Base-by-base conservation (phyloP, 2,113 vertebrate species). In the Megalops atlanticus region DNA sequence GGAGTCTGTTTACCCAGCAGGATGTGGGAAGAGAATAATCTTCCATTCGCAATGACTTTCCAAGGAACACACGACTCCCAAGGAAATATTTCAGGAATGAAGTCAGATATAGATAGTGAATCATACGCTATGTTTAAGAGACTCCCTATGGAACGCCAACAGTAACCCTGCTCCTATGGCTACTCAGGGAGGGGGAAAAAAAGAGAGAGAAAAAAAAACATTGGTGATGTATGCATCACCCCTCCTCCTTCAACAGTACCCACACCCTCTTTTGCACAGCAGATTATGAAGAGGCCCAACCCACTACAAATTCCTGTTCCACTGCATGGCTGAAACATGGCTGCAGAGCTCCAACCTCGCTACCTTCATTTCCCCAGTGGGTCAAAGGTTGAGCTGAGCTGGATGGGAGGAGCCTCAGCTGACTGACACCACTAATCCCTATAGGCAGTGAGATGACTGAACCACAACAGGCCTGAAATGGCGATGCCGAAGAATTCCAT, bases 371-470 rank as follows among this genome's bases (percentile, higher is more conserved):
- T 64, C 58, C 58, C n/a, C n/a, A 84, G 72, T 2, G 79, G 91
- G 88, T 91, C 88, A 92, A 88, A 93, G 90, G 89, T 91, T 89
- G 91, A 85, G 82, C 78, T 79, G 78, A 47, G 49, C 81, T 86
- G 89, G 90, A 83, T 89, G 88, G 88, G 84, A 78, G 69, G 88
- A 80, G 81, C 87, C 82, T 80, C 85, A 77, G 81, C 82, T 84
- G 58, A 64, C 58, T 8, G 58, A 64, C 58, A 64, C 58, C 58
- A 31, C 58, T 64, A 64, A 64, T 64, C 58, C 58, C 58, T 64
- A 31, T n/a, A 64, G 58, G 58, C 58, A 31, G 58, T n/a, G n/a
- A 11, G 58, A 64, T 64, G 58, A 64, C 58, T 64, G 76, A 90
- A 86, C 82, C 88, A 86, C 85, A 47, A 76, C 80, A 85, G 82